Evolutionary conservation across 2,888 invertebrate genomes (phyloP), one percentile per base, ranked within the genome.

Genomic region (Cenopis cana): DNA sequence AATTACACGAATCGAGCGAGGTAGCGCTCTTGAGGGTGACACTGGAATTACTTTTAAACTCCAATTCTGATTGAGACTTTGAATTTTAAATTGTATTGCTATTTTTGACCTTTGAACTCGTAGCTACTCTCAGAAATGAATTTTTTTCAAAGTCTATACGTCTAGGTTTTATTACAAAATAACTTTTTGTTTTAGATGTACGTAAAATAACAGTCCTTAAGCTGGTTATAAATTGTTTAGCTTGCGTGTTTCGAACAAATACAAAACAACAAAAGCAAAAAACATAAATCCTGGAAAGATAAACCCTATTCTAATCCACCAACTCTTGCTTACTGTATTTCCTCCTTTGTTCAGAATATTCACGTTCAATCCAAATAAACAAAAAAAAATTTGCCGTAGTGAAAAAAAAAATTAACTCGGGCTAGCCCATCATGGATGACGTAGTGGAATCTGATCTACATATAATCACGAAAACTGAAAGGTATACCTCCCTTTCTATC

Each of bases 231-330:
- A 50, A 24, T 24, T 50, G 33, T n/a, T 59, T 52, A 8, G 3
- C 24, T 38, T 38, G 20, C 20, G 38, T 17, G 20, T 68, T 36
- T 59, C 52, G 38, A 20, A 64, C 2, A 59, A 59, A 12, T n/a
- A 52, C 17, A 18, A 60, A 3, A 29, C 38, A 54, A 4, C 5
- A 54, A 41, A 54, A 29, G 9, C 29, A 38, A 61, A n/a, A n/a
- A n/a, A n/a, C n/a, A n/a, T n/a, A n/a, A 62, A 61, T 62, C 55
- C 55, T 18, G 20, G 33, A 67, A 62, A 69, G 20, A 68, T 62
- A 62, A n/a, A 61, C 46, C 56, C 49, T 17, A 54, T 60, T 41
- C 24, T 70, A 60, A 70, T 60, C 54, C 59, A 36, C 69, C 50
- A 36, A 68, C 38, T 29, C 36, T 6, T 20, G 4, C 24, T 24